These are phyloP conservation scores for Protophormia terraenovae DNA, from an alignment of 2,888 invertebrate species.

Conservation along the genomic window DNA sequence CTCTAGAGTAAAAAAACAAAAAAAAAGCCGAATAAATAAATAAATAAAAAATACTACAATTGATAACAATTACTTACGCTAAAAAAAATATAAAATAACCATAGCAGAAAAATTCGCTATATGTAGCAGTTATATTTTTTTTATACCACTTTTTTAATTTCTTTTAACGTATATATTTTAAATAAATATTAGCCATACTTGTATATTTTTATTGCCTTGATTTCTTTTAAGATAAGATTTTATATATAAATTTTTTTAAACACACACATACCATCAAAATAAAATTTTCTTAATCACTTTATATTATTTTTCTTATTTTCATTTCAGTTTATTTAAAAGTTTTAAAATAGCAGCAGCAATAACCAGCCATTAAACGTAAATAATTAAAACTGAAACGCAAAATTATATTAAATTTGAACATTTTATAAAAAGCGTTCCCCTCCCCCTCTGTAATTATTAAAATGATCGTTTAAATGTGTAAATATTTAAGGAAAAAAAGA, in stretches of 20 bases:
- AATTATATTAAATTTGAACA: neutral
- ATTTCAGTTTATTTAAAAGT: constrained; percentile 16
- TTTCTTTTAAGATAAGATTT: constrained; percentile 57
- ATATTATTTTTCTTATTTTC: constrained; percentile 8
- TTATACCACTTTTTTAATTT: neutral
- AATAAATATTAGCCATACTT: constrained; percentile 14
- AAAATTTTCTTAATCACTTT: constrained; percentile 20
- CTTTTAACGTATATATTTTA: neutral
- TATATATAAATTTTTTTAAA: too few species aligned
- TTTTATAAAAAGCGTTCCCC: too few species aligned
- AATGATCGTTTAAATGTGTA: constrained; percentile 8
- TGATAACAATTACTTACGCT: constrained; percentile 17
- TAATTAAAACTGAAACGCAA: neutral
- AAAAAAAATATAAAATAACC: too few species aligned
- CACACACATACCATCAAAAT: too few species aligned
- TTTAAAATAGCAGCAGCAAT: neutral
- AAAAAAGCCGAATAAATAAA: neutral
- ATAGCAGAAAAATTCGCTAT: neutral
- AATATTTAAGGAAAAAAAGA: neutral
- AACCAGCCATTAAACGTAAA: too few species aligned
- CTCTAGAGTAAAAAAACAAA: neutral
- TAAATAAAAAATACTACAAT: neutral
- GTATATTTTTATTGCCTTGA: constrained; percentile 50
- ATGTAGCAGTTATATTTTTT: neutral
- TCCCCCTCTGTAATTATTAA: neutral